Percentiles rank a stretch among this genome's conserved stretches.
These are phyloP conservation scores for Notiomystis cincta DNA, from an alignment of 2,113 vertebrate species.

Conservation along the genomic window DNA sequence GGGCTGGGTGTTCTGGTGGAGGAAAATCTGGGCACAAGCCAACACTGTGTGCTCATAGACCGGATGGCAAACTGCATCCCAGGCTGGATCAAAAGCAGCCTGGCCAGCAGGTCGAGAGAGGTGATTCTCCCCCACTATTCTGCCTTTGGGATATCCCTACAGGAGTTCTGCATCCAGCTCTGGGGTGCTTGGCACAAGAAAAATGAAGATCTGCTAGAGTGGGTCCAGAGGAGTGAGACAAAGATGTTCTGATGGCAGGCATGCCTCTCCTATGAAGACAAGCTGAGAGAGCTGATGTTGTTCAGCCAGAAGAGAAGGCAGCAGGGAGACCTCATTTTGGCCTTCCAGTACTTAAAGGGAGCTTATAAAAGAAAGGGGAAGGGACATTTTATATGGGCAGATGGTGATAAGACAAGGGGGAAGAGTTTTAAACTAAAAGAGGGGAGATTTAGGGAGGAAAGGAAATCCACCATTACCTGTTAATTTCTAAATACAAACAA, in stretches of 20 bases:
- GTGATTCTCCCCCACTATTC: background rate
- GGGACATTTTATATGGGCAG: background rate
- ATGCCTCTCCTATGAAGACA: background rate
- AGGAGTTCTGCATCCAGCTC: too few relatives aligned
- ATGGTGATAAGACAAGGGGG: background rate
- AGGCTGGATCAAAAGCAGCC: rapidly evolving
- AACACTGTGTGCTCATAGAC: rapidly evolving
- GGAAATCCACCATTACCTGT: background rate
- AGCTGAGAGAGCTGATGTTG: background rate
- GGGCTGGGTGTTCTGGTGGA: too few relatives aligned
- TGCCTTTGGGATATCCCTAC: background rate
- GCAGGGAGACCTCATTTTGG: background rate
- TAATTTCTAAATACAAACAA: background rate
- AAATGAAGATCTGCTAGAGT: background rate
- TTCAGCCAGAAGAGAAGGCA: background rate
- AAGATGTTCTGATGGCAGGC: background rate
- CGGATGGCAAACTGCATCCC: background rate
- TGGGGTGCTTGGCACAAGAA: background rate
- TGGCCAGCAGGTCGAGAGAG: background rate
- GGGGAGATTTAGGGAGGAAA: background rate
- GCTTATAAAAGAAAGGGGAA: background rate
- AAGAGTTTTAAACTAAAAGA: background rate
- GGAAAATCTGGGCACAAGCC: background rate
- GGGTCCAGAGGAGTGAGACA: background rate
- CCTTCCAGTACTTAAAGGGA: background rate